Percentiles rank a stretch among this genome's conserved stretches.
phyloP scores from a whole-genome alignment of 2,888 invertebrate species.

The Rhingia rostrata region DNA sequence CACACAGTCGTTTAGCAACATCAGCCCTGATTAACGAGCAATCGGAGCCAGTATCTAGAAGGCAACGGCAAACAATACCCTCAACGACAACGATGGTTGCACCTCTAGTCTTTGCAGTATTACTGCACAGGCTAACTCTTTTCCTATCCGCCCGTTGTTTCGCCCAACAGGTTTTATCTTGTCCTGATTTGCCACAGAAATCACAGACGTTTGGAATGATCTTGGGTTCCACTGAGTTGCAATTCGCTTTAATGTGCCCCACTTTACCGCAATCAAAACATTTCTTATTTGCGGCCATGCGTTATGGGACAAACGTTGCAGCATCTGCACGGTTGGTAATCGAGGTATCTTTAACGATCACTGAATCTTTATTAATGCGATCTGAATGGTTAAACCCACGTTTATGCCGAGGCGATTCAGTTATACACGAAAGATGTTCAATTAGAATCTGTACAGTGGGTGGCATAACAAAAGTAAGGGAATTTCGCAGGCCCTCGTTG shows the following conservation, averaged over 20 bases:
- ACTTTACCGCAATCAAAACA: slow-evolving; percentile 15
- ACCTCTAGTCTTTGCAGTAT: background rate
- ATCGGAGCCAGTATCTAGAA: too few species aligned
- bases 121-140: slow-evolving; percentile 7
- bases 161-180: slow-evolving; percentile 20
- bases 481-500: slow-evolving; percentile 28
- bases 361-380: background rate
- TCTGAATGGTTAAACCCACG: slow-evolving; percentile 13
- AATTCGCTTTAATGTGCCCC: slow-evolving; percentile 20
- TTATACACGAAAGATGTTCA: slow-evolving; percentile 39
- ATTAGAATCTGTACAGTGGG: slow-evolving; percentile 33
- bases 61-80: too few species aligned
- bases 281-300: slow-evolving; percentile 4
- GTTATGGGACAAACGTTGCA: slow-evolving; percentile 6
- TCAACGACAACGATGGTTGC: slow-evolving; percentile 10
- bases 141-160: slow-evolving; percentile 27
- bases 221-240: background rate
- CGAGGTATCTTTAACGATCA: background rate
- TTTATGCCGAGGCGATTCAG: slow-evolving; percentile 25
- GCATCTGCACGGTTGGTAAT: background rate
- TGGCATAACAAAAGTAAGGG: slow-evolving; percentile 45
- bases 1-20: slow-evolving; percentile 2
- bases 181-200: slow-evolving; percentile 18
- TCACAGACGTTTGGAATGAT: slow-evolving; percentile 1
- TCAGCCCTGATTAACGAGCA: too few species aligned